These are phyloP conservation scores for Tachystola acroxantha DNA, from an alignment of 2,888 invertebrate genomes.

Conservation along the genomic window DNA sequence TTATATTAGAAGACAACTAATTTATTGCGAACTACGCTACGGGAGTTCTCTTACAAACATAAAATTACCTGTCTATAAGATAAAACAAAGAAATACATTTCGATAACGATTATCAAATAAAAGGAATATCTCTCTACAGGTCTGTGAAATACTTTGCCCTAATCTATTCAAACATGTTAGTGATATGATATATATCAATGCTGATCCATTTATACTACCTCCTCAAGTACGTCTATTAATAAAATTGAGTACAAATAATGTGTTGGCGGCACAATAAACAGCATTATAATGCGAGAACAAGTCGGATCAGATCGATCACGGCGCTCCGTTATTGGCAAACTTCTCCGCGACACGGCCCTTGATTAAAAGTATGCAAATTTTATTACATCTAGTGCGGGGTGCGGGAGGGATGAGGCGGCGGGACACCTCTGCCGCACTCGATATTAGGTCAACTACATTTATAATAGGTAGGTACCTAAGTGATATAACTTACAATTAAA, in stretches of 20 bases:
- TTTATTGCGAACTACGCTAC: conserved; percentile 73
- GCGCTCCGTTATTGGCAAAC: conserved; percentile 76
- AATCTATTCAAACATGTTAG: too few relatives aligned
- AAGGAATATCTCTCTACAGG: too few relatives aligned
- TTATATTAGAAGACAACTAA: conserved; percentile 75
- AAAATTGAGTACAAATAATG: background rate
- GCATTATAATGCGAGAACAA: conserved; percentile 56
- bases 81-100: too few relatives aligned
- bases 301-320: conserved; percentile 68
- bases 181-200: too few relatives aligned
- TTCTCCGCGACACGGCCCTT: conserved; percentile 78
- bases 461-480: too few relatives aligned
- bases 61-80: background rate
- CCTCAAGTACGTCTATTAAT: too few relatives aligned
- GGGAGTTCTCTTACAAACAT: conserved; percentile 50
- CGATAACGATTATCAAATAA: too few relatives aligned
- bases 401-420: conserved; percentile 47
- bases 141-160: too few relatives aligned
- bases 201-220: too few relatives aligned
- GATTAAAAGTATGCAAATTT: conserved; percentile 80
- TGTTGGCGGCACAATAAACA: conserved; percentile 10
- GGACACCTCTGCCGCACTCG: conserved; percentile 31
- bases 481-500: too few relatives aligned
- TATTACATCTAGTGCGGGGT: conserved; percentile 64
- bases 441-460: conserved; percentile 34